Conservation (phyloP, 2,888 invertebrate genomes). For the Caenorhabditis wallacei region DNA sequence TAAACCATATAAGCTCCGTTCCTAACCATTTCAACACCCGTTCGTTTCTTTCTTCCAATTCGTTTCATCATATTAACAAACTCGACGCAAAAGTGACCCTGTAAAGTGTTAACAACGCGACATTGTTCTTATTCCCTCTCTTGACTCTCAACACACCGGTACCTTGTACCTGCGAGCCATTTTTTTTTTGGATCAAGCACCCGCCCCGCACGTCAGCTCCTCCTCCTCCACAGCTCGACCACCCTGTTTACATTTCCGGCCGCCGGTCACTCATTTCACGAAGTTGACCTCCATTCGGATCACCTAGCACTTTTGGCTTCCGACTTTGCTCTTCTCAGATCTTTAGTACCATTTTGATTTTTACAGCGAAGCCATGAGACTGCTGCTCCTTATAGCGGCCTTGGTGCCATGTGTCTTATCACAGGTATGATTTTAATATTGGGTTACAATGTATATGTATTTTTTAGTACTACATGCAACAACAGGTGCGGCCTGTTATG, state of each 20-base stretch:
- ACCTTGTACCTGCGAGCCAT: slow-evolving; percentile 54
- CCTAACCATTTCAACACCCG: neutral
- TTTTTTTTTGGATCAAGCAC: slow-evolving; percentile 61
- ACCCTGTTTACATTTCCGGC: slow-evolving; percentile 67
- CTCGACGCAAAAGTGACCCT: slow-evolving; percentile 6
- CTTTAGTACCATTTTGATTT: slow-evolving; percentile 2
- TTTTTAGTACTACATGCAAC: slow-evolving; percentile 58
- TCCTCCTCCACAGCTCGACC: slow-evolving; percentile 49
- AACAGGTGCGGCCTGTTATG: slow-evolving; percentile 51
- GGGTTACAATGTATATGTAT: neutral
- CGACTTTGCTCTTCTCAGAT: slow-evolving; percentile 10
- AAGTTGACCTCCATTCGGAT: slow-evolving; percentile 59
- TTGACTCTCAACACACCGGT: slow-evolving; percentile 35
- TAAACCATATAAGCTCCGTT: neutral
- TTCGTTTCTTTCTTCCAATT: slow-evolving; percentile 15
- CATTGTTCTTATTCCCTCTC: slow-evolving; percentile 6
- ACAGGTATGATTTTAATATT: slow-evolving; percentile 44
- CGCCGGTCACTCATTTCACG: slow-evolving; percentile 67
- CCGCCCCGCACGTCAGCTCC: slow-evolving; percentile 59
- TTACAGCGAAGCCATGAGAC: slow-evolving; percentile 61
- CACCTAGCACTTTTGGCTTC: slow-evolving; percentile 53
- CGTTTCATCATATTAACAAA: slow-evolving; percentile 38
- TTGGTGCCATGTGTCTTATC: slow-evolving; percentile 55
- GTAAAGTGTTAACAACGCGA: slow-evolving; percentile 48
- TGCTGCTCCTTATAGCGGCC: slow-evolving; percentile 66